A percentile compares a stretch with the other conserved stretches of the same genome.
phyloP scores from a whole-genome alignment of 2,797 vertebrate genomes.

The Valencia hispanica region DNA sequence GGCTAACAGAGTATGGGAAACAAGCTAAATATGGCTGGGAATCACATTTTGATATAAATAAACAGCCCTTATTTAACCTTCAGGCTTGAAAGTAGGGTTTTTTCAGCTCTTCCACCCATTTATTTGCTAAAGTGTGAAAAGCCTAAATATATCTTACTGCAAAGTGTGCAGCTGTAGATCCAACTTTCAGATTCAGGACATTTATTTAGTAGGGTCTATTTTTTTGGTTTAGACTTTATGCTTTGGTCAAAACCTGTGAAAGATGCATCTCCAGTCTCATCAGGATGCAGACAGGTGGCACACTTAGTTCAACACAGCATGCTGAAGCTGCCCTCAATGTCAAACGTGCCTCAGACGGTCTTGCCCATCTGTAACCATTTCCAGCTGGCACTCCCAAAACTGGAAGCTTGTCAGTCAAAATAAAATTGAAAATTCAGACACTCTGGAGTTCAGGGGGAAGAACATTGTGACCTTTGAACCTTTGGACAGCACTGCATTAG shows the following conservation, averaged over 20 bases:
- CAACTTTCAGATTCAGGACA: too few species aligned
- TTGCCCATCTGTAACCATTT: conserved; percentile 34
- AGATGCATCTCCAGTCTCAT: conserved; percentile 44
- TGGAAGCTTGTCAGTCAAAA: conserved; percentile 32
- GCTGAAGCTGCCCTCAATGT: conserved; percentile 34
- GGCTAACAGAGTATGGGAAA: neutral
- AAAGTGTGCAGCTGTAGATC: too few species aligned
- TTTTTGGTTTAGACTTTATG: too few species aligned
- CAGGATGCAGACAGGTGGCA: conserved; percentile 48
- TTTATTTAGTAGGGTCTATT: too few species aligned
- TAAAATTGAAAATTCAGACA: conserved; percentile 8
- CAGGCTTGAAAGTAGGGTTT: too few species aligned
- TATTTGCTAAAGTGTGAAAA: too few species aligned
- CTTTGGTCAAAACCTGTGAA: too few species aligned
- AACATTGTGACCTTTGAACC: neutral
- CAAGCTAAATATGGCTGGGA: neutral
- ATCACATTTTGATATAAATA: too few species aligned
- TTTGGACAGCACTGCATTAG: neutral
- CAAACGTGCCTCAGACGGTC: conserved; percentile 41
- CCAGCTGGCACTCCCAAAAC: conserved; percentile 20
- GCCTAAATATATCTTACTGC: too few species aligned
- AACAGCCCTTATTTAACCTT: neutral
- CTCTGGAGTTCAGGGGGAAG: conserved; percentile 12
- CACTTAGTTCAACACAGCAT: conserved; percentile 24
- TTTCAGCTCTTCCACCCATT: too few species aligned